Percentiles rank a stretch among this genome's conserved stretches.
Evolutionary conservation across 2,797 vertebrate genomes (phyloP).

Genomic region (Pantherophis vulpinus): DNA sequence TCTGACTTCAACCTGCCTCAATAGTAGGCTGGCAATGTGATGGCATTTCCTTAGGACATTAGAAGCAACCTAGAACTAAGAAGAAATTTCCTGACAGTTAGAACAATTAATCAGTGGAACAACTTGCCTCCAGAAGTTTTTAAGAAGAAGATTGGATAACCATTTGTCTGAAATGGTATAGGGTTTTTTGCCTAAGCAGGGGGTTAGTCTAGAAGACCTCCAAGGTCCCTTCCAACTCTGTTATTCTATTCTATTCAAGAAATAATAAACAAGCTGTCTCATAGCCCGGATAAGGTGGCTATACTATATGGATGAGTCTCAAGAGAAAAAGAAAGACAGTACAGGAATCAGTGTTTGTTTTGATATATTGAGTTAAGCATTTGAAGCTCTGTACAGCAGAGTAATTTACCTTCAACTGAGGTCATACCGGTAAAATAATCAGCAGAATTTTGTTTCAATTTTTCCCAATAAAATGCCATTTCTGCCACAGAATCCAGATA

Average conservation of each 20-base stretch:
- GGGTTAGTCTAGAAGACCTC: too few species aligned
- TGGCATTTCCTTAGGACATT: background rate
- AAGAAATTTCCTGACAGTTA: too few species aligned
- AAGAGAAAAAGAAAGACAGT: background rate
- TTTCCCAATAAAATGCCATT: background rate
- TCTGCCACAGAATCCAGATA: background rate
- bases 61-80: too few species aligned
- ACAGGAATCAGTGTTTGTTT: background rate
- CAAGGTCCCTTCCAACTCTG: too few species aligned
- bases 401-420: background rate
- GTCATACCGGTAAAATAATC: background rate
- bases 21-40: background rate
- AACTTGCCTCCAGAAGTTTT: too few species aligned
- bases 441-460: background rate
- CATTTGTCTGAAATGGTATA: too few species aligned
- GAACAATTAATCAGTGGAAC: too few species aligned
- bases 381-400: background rate
- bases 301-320: background rate
- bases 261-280: background rate
- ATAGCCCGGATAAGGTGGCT: background rate
- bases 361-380: background rate
- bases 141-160: too few species aligned
- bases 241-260: background rate
- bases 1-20: background rate
- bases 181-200: too few species aligned